Evolutionary conservation across 1,140 invertebrate genomes (phyloP), one percentile per base, ranked within the genome.

Genomic region (Platyscapa corneri): DNA sequence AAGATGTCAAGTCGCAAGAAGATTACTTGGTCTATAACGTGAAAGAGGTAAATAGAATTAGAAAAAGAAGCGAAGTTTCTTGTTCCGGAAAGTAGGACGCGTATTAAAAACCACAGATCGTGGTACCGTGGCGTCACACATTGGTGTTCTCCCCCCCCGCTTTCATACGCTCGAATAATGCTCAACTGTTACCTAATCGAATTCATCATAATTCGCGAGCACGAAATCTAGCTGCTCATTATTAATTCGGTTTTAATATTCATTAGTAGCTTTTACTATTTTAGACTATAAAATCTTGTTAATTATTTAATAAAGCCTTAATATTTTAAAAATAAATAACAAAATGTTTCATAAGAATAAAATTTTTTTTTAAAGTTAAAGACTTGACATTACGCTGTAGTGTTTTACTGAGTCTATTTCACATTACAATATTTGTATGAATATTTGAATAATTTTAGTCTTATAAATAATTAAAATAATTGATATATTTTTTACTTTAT

Each of bases 101-200:
- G 90, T 92, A 92, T 92, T 92, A 92, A 92, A 92, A 92, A 92
- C 90, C 91, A 91, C 91, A 90, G 88, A 91, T 90, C 91, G 89
- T 86, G 81, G 49, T 91, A 90, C 88, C 89, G 90, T 91, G 88
- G 89, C 89, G 90, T 91, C 90, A 91, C 88, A 81, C 70, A 14
- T 56, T 56, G 30, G n/a, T n/a, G 56, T 34, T 56, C 46, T 53
- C 32, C 70, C 39, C 56, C 89, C 89, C 88, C 88, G 39, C 34
- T 23, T 39, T 72, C 3, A 80, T 56, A 64, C 85, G 82, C 86
- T 87, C 80, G 83, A 32, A 37, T 67, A 53, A 53, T 7, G 12
- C 12, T 16, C 49, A 90, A 90, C n/a, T n/a, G n/a, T 93, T 92
- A 92, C 91, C 87, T 90, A 92, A 92, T 92, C 90, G 89, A 91